Evolutionary conservation across 2,797 vertebrate genomes (phyloP).

Genomic region (Epinephelus malabaricus): DNA sequence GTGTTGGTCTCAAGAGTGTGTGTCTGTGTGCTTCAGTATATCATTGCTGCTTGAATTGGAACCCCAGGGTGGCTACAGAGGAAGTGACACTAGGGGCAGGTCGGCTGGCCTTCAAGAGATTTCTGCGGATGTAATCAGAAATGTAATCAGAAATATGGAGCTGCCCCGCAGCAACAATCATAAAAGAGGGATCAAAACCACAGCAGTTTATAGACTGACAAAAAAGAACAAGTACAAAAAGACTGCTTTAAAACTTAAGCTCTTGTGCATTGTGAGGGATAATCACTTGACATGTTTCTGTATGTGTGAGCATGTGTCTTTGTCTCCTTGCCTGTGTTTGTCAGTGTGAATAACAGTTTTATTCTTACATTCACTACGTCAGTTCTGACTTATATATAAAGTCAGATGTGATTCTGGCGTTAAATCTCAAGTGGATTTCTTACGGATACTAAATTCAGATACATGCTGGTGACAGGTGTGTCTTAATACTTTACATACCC

Average conservation of each 20-base stretch:
- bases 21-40: not conserved
- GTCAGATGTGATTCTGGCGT: slow-evolving; percentile 21
- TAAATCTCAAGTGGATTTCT: slow-evolving; percentile 13
- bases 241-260: not conserved
- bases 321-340: slow-evolving; percentile 2
- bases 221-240: slow-evolving; percentile 11
- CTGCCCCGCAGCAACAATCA: slow-evolving; percentile 27
- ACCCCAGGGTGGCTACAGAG: slow-evolving; percentile 12
- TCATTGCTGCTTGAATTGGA: slow-evolving; percentile 38
- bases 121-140: slow-evolving; percentile 53
- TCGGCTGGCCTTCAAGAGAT: slow-evolving; percentile 35
- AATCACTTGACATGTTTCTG: slow-evolving; percentile 6
- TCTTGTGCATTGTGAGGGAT: not conserved
- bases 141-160: slow-evolving; percentile 48
- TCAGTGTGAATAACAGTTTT: not conserved
- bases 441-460: slow-evolving; percentile 12
- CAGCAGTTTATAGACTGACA: slow-evolving; percentile 13
- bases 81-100: slow-evolving; percentile 29
- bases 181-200: slow-evolving; percentile 27
- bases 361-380: not conserved
- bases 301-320: not conserved
- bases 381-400: slow-evolving; percentile 35
- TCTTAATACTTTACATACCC: not conserved
- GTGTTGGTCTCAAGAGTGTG: not conserved
- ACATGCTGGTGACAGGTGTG: not conserved